Evolutionary conservation across 2,113 vertebrate genomes (phyloP).

Genomic region (Perca schrenkii): DNA sequence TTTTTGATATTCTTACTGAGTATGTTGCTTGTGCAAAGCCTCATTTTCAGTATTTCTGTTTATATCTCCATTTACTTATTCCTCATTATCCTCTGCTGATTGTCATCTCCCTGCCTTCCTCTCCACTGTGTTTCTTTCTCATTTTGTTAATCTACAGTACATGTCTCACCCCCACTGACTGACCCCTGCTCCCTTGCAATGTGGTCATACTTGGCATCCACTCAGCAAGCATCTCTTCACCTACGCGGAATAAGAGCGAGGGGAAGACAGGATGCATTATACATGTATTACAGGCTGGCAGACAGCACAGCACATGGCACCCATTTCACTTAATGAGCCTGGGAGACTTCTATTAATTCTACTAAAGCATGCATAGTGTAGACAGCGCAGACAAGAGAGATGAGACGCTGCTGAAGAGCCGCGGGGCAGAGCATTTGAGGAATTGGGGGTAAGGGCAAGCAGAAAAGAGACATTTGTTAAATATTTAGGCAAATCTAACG

Average conservation of each 20-base stretch:
- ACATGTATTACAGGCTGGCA: slow-evolving; percentile 76
- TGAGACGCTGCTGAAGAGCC: slow-evolving; percentile 50
- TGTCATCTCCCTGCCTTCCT: background rate
- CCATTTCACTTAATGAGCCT: slow-evolving; percentile 60
- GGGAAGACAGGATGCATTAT: slow-evolving; percentile 74
- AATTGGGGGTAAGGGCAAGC: slow-evolving; percentile 42
- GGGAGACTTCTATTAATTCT: slow-evolving; percentile 72
- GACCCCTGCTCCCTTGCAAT: slow-evolving; percentile 43
- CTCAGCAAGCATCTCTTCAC: slow-evolving; percentile 61
- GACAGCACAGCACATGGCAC: slow-evolving; percentile 68
- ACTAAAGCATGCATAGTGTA: slow-evolving; percentile 63
- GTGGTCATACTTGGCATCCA: slow-evolving; percentile 68
- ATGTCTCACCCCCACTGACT: slow-evolving; percentile 14
- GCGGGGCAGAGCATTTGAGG: slow-evolving; percentile 44
- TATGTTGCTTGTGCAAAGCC: background rate
- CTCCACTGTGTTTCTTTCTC: background rate
- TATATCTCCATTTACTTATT: background rate
- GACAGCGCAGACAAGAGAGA: slow-evolving; percentile 56
- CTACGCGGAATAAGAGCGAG: slow-evolving; percentile 55
- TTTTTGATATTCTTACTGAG: background rate
- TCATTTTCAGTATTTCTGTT: background rate
- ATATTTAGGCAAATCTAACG: slow-evolving; percentile 58
- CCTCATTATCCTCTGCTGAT: slow-evolving; percentile 1
- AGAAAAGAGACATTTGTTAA: slow-evolving; percentile 49
- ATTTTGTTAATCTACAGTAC: slow-evolving; percentile 1